Base-by-base conservation (phyloP, 2,888 invertebrate genomes). In the Aphodius sticticus region DNA sequence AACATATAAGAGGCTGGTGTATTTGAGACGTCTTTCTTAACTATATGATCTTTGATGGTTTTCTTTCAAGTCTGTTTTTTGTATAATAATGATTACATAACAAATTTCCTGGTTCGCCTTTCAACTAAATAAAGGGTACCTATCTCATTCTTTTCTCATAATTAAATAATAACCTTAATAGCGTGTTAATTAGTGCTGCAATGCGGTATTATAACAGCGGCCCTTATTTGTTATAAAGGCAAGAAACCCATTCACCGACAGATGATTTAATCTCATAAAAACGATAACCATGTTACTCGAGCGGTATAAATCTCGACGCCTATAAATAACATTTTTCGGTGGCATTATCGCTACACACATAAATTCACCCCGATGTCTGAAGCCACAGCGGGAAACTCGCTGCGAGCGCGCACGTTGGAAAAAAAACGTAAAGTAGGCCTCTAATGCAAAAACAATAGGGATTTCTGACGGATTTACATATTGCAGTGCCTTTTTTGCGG, bases 241-340 rank as follows among this genome's bases (percentile, higher is more conserved):
- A 53, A 53, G 53, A 12, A 53, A 53, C 53, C 53, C 53, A 12
- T 12, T 53, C 53, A 53, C 53, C 53, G 53, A 53, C 53, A 53
- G 53, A 53, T 53, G 53, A 53, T 53, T 53, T 53, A 53, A 53
- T 53, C 53, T 1, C 53, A 53, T 53, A 53, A 53, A 53, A 53
- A 53, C 53, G 53, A 53, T 53, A 53, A 53, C 53, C 53, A 53
- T 53, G 53, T 53, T 53, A 7, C 53, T 7, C 53, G 53, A 12
- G 53, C 53, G 53, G 53, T 53, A 53, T 53, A 53, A 53, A 53
- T 53, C 53, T 53, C 53, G 53, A 2, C 53, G 53, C 53, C 53
- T 53, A 53, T 53, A 53, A 53, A 53, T 53, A 53, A 53, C 53
- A 53, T 53, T 53, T 53, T 53, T 53, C 53, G 53, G 53, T 53